phyloP scores from a whole-genome alignment of 1,140 invertebrate species.

The Campoletis sonorensis region DNA sequence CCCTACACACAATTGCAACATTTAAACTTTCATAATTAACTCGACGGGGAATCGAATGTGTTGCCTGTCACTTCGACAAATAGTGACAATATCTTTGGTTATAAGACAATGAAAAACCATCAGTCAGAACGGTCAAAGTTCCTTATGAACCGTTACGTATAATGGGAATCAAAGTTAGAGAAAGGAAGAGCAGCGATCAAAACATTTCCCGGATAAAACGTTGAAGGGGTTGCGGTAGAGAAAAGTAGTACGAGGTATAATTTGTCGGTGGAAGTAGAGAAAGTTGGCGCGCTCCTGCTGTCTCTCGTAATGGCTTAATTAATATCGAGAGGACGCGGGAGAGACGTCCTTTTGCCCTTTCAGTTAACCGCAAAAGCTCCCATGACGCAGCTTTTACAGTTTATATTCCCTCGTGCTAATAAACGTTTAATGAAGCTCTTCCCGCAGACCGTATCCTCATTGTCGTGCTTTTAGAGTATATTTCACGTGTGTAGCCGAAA shows the following conservation, averaged over 20 bases:
- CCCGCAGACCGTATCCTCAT: neutral
- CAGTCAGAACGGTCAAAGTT: too few species aligned
- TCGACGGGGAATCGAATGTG: neutral
- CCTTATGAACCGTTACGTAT: neutral
- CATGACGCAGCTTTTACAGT: conserved; percentile 28
- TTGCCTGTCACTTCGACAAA: neutral
- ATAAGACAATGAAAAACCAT: neutral
- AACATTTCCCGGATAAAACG: neutral
- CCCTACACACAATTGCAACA: too few species aligned
- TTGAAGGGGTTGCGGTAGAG: neutral
- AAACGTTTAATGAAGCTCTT: conserved; percentile 35
- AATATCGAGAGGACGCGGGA: conserved; percentile 17
- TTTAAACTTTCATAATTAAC: neutral
- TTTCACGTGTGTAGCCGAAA: neutral
- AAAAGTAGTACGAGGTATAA: conserved; percentile 12
- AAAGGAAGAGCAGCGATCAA: neutral
- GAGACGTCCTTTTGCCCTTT: conserved; percentile 4
- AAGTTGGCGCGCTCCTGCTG: conserved; percentile 31
- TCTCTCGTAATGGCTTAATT: conserved; percentile 33
- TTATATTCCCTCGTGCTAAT: conserved; percentile 20
- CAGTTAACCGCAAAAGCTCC: conserved; percentile 10
- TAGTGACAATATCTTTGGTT: neutral
- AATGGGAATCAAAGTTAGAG: neutral
- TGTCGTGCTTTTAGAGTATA: neutral
- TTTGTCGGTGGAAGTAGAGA: conserved; percentile 6